These are phyloP conservation scores for Drosophila macrospina DNA, from an alignment of 2,888 invertebrate genomes.

Conservation along the genomic window DNA sequence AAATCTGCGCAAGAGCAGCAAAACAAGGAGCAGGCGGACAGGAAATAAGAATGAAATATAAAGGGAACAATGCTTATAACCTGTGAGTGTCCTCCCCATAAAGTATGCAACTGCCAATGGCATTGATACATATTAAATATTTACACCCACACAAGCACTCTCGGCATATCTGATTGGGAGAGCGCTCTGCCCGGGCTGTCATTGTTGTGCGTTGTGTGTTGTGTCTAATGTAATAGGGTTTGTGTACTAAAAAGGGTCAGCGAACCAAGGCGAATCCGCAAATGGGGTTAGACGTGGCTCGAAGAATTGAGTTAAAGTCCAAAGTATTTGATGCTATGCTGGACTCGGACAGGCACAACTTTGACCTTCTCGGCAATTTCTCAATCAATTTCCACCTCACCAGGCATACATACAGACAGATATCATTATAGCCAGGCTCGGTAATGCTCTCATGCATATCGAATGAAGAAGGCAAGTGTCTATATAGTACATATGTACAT, in stretches of 20 bases:
- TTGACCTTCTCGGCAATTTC: slow-evolving; percentile 66
- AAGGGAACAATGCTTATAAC: slow-evolving; percentile 16
- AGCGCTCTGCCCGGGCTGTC: slow-evolving; percentile 37
- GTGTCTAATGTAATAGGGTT: slow-evolving; percentile 49
- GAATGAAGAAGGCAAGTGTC: slow-evolving; percentile 36
- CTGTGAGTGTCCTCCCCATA: slow-evolving; percentile 13
- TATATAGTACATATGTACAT: slow-evolving; percentile 7
- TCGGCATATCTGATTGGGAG: slow-evolving; percentile 29
- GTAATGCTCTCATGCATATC: slow-evolving; percentile 36
- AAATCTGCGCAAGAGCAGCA: slow-evolving; percentile 49
- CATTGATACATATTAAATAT: slow-evolving; percentile 64
- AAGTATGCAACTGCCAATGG: slow-evolving; percentile 52
- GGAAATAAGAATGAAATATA: slow-evolving; percentile 21
- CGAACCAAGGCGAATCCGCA: slow-evolving; percentile 45
- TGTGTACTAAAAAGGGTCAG: slow-evolving; percentile 61
- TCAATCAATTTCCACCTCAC: slow-evolving; percentile 69
- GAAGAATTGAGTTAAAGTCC: slow-evolving; percentile 59
- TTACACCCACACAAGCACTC: slow-evolving; percentile 34
- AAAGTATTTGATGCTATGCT: slow-evolving; percentile 43
- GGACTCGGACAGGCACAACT: slow-evolving; percentile 50
- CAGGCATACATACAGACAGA: slow-evolving; percentile 22
- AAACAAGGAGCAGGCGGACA: slow-evolving; percentile 29
- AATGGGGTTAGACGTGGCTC: slow-evolving; percentile 42
- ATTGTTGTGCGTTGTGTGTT: slow-evolving; percentile 48
- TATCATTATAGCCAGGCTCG: slow-evolving; percentile 31